These are phyloP conservation scores for Nudaria mundana DNA, from an alignment of 2,888 invertebrate species.

Conservation along the genomic window DNA sequence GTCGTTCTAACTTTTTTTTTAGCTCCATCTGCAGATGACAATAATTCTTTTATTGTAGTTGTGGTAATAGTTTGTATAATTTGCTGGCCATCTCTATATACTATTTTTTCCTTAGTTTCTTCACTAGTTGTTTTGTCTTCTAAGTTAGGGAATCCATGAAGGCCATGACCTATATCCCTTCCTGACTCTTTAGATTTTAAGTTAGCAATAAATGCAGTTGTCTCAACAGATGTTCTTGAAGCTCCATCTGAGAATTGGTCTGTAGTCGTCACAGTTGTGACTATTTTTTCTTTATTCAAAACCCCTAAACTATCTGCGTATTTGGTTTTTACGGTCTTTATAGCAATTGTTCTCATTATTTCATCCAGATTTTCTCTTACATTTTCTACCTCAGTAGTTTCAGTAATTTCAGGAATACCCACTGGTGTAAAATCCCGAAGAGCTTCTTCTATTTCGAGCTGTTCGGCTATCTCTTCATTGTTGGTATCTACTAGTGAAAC, in stretches of 20 bases:
- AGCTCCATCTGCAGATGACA: constrained; percentile 43
- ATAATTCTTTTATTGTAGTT: constrained; percentile 64
- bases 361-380: constrained; percentile 29
- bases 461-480: constrained; percentile 15
- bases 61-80: constrained; percentile 61
- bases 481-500: constrained; percentile 48
- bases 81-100: constrained; percentile 49
- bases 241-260: constrained; percentile 59
- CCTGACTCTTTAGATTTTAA: constrained; percentile 37
- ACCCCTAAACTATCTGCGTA: constrained; percentile 34
- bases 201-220: constrained; percentile 59
- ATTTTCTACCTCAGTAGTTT: constrained; percentile 33
- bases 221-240: constrained; percentile 53
- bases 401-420: constrained; percentile 36
- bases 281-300: constrained; percentile 48
- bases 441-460: constrained; percentile 21
- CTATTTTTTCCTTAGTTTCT: constrained; percentile 50
- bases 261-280: constrained; percentile 48
- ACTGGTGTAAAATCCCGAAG: constrained; percentile 28
- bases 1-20: constrained; percentile 65
- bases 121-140: constrained; percentile 55
- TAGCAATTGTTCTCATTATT: constrained; percentile 37
- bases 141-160: constrained; percentile 43
- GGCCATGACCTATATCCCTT: constrained; percentile 34
- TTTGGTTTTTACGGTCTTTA: constrained; percentile 39